Evolutionary conservation across 2,113 vertebrate genomes (phyloP).

Genomic region (Ophthalmolycus amberensis): DNA sequence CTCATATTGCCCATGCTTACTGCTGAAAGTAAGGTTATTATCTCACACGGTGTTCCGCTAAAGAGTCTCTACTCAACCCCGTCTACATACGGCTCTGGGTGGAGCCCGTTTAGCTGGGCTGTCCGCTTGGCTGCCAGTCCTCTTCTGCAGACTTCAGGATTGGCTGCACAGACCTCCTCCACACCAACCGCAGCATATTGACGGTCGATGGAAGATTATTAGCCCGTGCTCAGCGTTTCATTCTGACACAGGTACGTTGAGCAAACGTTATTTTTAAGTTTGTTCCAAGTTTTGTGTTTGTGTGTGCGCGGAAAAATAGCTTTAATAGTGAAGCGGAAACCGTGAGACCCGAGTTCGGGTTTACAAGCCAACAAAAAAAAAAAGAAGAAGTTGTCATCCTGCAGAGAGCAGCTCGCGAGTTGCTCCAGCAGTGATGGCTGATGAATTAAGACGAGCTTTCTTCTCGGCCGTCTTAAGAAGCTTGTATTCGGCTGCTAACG

Average conservation of each 20-base stretch:
- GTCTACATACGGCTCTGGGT: conserved; percentile 19
- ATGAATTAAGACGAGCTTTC: background rate
- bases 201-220: conserved; percentile 40
- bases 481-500: background rate
- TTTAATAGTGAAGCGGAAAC: conserved; percentile 42
- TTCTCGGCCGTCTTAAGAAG: background rate
- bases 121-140: conserved; percentile 9
- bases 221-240: background rate
- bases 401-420: conserved; percentile 31
- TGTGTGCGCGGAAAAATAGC: conserved; percentile 4
- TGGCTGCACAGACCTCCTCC: conserved; percentile 45
- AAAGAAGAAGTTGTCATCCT: conserved; percentile 47
- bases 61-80: conserved; percentile 12
- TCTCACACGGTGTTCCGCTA: background rate
- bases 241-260: conserved; percentile 47
- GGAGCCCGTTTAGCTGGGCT: conserved; percentile 28
- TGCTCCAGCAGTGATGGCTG: conserved; percentile 14
- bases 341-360: conserved; percentile 34
- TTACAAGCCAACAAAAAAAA: conserved; percentile 1
- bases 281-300: background rate
- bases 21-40: no score
- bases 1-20: background rate
- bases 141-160: conserved; percentile 46
- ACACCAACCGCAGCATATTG: conserved; percentile 5
- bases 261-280: background rate